Conservation (phyloP, 1,140 invertebrate species). For the Phenacoccus solenopsis region DNA sequence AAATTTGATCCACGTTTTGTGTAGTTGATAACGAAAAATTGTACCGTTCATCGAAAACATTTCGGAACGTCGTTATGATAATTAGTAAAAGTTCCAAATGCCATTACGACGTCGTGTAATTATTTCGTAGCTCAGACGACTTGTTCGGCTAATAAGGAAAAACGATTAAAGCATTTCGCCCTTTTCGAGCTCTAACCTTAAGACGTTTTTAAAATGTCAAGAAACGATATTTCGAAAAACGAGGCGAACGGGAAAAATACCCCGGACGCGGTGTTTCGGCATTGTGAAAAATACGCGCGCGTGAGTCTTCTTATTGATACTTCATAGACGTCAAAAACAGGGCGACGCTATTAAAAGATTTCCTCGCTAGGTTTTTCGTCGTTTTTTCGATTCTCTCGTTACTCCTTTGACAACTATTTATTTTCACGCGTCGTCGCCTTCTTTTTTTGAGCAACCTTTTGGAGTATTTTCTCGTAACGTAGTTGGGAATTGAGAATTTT, state of each 20-base stretch:
- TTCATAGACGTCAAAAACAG: background rate
- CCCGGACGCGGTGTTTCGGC: background rate
- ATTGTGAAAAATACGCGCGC: background rate
- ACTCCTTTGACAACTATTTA: constrained; percentile 2
- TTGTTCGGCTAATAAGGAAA: background rate
- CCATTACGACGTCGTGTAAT: background rate
- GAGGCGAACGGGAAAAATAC: background rate
- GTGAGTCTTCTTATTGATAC: background rate
- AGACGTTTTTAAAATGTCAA: background rate
- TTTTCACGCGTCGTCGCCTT: background rate
- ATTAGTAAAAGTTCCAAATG: too few relatives aligned
- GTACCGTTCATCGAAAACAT: too few relatives aligned
- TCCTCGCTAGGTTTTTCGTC: background rate
- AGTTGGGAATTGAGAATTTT: too few relatives aligned
- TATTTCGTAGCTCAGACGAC: too few relatives aligned
- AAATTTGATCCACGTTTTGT: too few relatives aligned
- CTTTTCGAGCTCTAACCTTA: background rate
- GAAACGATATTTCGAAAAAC: background rate
- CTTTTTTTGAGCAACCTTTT: too few relatives aligned
- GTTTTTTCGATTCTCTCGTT: too few relatives aligned
- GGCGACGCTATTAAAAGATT: constrained; percentile 1
- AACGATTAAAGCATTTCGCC: background rate
- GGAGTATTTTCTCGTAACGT: too few relatives aligned
- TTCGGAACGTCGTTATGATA: too few relatives aligned
- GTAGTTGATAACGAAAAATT: too few relatives aligned